Evolutionary conservation across 2,797 vertebrate species (phyloP), one percentile per base, ranked within the genome.

Genomic region (Peromyscus attwateri): DNA sequence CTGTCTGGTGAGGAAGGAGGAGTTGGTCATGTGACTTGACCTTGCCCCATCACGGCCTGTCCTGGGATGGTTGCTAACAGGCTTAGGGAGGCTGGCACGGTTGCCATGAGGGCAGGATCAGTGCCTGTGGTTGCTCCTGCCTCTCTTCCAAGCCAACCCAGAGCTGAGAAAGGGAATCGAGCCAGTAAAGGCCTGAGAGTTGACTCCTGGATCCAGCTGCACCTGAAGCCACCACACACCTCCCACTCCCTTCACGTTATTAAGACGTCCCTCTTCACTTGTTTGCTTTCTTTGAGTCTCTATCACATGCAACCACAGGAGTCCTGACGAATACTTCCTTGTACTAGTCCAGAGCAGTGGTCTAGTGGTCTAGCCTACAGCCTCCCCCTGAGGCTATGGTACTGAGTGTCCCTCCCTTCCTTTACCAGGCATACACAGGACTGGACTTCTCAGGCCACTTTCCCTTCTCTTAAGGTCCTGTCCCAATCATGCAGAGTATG

Each of bases 51-150:
- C 31, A 60, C 55, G 83, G 76, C 75, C 25, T 1, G 60, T 25
- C 77, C 75, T 70, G 64, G 66, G 37, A 46, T n/a, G 4, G 0
- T 9, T 27, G 70, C 40, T 34, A n/a, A 1, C 40, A 49, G 13
- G 73, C 21, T 23, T 3, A 16, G 40, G 73, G 49, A 60, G 4
- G 91, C 68, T 27, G 2, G 27, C 4, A 12, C 9, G 14, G 68
- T 31, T 8, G 19, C 68, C 0, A 0, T 1, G 57, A n/a, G 73
- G 52, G 34, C 12, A 14, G 62, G 19, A n/a, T 1, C 12, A 23
- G 46, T 21, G 16, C 29, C 23, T 6, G 6, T 5, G 64, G 27
- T 34, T 40, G 31, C 8, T 37, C 27, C 55, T 46, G 37, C 31
- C 5, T 70, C 43, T 91, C 25, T 68, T 68, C 23, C 23, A 49